Evolutionary conservation across 2,888 invertebrate genomes (phyloP), one percentile per base, ranked within the genome.

Genomic region (Catocala fraxini): DNA sequence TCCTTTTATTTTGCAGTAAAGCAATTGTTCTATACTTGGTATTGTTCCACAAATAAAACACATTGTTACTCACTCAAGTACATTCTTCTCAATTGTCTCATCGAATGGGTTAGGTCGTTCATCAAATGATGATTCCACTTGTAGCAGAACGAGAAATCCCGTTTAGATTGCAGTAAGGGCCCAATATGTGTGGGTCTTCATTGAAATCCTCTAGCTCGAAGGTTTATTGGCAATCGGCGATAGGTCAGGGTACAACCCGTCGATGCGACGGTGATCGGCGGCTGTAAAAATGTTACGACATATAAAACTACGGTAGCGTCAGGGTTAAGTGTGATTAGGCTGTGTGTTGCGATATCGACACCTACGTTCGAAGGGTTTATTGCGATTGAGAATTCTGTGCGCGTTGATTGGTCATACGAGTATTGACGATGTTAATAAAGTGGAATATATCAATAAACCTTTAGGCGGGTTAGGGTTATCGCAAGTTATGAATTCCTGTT

Each of bases 301-400:
- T 85, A 91, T 90, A 89, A 89, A 92, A 89, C 89, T 87, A 86
- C 83, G 85, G 83, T 71, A 73, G 84, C 73, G 80, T 78, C 74
- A 81, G 89, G 87, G 87, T 89, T 91, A 89, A 91, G 90, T 91
- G 85, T 90, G 90, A 92, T 92, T 89, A 89, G 84, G 86, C 67
- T 75, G 70, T 68, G 65, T 71, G 65, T 73, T 72, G 71, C 47
- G 70, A 68, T 68, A 68, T 81, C 74, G 71, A 71, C 82, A 82
- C 73, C 75, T 74, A 63, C 53, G 59, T 69, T 69, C 68, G 55
- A 68, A 63, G 63, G 70, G 72, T 73, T 73, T 73, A 75, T 63
- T 45, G 51, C 49, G 46, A 10, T 67, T 73, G 71, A 68, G 57
- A 65, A 75, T 73, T 78, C 60, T 62, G 60, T 13, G 4, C 51